These are phyloP conservation scores for Macrosoma leucophasiata DNA, from an alignment of 2,888 invertebrate species.

Conservation along the genomic window DNA sequence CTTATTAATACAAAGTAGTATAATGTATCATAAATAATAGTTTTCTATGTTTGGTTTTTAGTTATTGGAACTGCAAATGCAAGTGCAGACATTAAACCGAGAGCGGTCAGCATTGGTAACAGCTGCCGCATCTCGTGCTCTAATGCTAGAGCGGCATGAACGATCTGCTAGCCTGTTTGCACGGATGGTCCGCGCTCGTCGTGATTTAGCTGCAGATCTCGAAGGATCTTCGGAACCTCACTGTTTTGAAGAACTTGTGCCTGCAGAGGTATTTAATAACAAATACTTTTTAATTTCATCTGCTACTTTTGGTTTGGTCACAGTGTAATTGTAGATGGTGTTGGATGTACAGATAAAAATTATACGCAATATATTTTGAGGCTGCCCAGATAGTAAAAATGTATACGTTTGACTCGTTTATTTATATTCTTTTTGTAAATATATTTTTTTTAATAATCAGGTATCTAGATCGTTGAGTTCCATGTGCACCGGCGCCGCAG, in stretches of 20 bases:
- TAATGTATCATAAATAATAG: no score
- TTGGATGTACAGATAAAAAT: no score
- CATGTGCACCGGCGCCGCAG: conserved; percentile 47
- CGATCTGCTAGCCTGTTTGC: conserved; percentile 57
- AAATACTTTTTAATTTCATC: conserved; percentile 1
- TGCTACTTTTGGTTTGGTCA: no score
- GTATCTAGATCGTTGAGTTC: conserved; percentile 49
- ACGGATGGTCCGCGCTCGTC: conserved; percentile 45
- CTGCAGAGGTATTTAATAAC: conserved; percentile 35
- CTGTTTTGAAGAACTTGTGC: conserved; percentile 30
- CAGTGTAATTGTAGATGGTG: no score
- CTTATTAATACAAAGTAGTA: no score
- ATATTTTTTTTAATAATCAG: no score
- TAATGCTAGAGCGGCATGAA: conserved; percentile 65
- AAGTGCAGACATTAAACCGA: conserved; percentile 50
- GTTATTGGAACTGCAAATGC: conserved; percentile 56
- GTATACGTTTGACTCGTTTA: no score
- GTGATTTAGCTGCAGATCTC: conserved; percentile 44
- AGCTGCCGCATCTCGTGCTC: conserved; percentile 55
- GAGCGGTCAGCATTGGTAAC: conserved; percentile 54
- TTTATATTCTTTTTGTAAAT: neutral
- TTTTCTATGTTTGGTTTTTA: conserved; percentile 23
- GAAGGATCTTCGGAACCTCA: conserved; percentile 37
- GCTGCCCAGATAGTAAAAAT: no score
- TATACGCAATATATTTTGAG: no score